Evolutionary conservation across 2,888 invertebrate genomes (phyloP), one percentile per base, ranked within the genome.

Genomic region (Eudasyphora cyanicolor): DNA sequence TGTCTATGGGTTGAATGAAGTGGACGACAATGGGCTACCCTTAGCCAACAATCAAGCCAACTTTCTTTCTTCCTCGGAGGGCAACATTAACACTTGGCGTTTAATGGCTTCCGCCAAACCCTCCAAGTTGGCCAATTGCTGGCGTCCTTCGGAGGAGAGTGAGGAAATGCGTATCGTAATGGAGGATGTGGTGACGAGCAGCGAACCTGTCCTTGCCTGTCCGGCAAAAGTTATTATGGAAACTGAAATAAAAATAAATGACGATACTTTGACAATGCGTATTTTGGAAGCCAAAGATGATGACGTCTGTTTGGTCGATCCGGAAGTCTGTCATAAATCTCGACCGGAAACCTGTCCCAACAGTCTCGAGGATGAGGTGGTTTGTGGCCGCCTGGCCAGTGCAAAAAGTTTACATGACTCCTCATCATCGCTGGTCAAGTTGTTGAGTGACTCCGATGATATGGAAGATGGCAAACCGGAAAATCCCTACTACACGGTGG

Each of bases 241-340:
- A 92, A 96, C 96, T 0, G 96, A 97, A 93, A 96, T 97, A 29
- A 95, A 96, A 88, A 95, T 97, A 85, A 95, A 96, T 89, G 95
- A 96, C 14, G 96, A 96, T 82, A 96, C 96, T 0, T 95, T 97
- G 42, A 97, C 96, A 0, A 96, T 97, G 96, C 95, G 96, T 42
- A 96, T 97, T 76, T 93, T 97, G 24, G 97, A 97, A 64, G 91
- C 91, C 24, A 91, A 91, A 42, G 91, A 91, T 12, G 91, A 91
- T 62, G 87, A 87, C n/a, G 92, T 80, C 27, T 81, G 78, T 49
- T 38, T 85, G 1, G 69, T 84, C 1, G 82, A 85, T 8, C 75
- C 32, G 17, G 85, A 93, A 82, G 51, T 82, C 29, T 82, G 81
- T 1, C 79, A 84, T 45, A 85, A 85, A 70, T 79, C 86, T 42